Base-by-base conservation (phyloP, 2,888 invertebrate genomes). In the Xestobium rufovillosum region DNA sequence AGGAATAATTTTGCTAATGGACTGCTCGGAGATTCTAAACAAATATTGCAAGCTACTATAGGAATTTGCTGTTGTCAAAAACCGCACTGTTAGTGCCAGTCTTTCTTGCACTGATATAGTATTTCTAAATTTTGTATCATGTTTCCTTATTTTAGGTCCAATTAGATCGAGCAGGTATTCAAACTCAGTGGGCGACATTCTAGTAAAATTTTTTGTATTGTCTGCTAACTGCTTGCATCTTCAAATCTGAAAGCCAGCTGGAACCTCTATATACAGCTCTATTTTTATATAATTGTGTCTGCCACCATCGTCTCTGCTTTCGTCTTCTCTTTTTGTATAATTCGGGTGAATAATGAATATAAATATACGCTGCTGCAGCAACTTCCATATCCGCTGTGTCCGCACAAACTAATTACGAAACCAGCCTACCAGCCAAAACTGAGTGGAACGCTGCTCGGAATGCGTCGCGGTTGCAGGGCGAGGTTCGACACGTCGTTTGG, bases 71-170 rank as follows among this genome's bases (percentile, higher is more conserved):
- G 32, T 17, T 2, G 33, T 33, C 12, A 33, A 17, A 26, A 38
- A 38, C 13, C 38, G 38, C 15, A 38, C n/a, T 14, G 33, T 33
- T 28, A 38, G 17, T 4, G 38, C 38, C 13, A 38, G 19, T 33
- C 38, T 33, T 34, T 39, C 36, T 26, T 29, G 1, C n/a, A 19
- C 31, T 11, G 36, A 16, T 16, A 39, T 32, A 30, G 39, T 30
- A 26, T 31, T 17, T 42, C 42, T 32, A 10, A 31, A 28, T 14
- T 27, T 10, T 13, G 42, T 39, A 26, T 42, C 31, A 17, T 23
- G 14, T 31, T 39, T 38, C 15, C 11, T 25, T 3, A 39, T 36
- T 26, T 31, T 35, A 14, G 36, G 30, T 10, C 14, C 34, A 13
- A 34, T 26, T 23, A 34, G 10, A 34, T 36, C 37, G 11, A 40